Evolutionary conservation across 2,888 invertebrate species (phyloP), one percentile per base, ranked within the genome.

Genomic region (Cylindroiulus punctatus): DNA sequence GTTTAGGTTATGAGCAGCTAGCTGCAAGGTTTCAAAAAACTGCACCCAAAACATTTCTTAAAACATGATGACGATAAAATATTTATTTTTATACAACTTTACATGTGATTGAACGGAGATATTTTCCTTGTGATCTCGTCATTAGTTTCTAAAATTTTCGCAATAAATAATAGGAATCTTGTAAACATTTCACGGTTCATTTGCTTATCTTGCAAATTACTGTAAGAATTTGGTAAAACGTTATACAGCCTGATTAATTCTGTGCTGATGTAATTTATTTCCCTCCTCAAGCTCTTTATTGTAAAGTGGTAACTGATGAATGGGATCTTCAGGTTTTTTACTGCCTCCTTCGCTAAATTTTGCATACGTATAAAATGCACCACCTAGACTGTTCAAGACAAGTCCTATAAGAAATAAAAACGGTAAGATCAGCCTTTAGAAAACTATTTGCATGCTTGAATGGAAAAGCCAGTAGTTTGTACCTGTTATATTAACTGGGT

Each of bases 331-430:
- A 30, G 30, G 4, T 30, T 19, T 76, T 76, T 30, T 76, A 30
- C 76, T 12, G 30, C 76, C 30, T 32, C 83, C 44, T 52, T 84
- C 84, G 52, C 76, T 85, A 88, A 90, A 91, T 87, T 91, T 91
- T 17, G 89, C 89, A 87, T 89, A 90, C 3, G 91, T 89, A 88
- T 92, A 92, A 57, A 90, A 87, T 5, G 91, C 87, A 3, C 91
- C 91, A 1, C 91, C 91, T 14, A 88, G 76, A 0, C 90, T 89
- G 88, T 91, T 92, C 87, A 91, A 88, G 19, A 88, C 86, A 42
- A 92, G 90, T n/a, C 92, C 92, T 85, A 89, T 47, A 83, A 86
- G 47, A 30, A 83, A 52, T 52, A 85, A 84, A 22, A 19, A 84
- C n/a, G 22, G 22, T 14, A 81, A 42, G 17, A 65, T 52, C 12